Base-by-base conservation (phyloP, 2,888 invertebrate species). In the Tetranychus piercei region DNA sequence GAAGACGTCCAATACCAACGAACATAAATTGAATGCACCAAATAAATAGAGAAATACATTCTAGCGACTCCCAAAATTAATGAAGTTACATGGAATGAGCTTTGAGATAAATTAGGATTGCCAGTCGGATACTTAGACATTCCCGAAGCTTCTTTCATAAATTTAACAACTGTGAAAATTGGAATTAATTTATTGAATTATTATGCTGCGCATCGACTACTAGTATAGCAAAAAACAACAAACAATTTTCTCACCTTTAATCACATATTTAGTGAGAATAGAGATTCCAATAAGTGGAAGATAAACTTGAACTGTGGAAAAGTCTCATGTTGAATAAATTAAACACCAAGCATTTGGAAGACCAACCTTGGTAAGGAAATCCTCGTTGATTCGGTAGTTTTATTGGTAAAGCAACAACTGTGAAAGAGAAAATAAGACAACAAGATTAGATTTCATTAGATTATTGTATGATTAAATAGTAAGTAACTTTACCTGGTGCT, bases 11-110 rank as follows among this genome's bases (percentile, higher is more conserved):
- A 72, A 34, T 43, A 44, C 44, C 45, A 72, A 20, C 72, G 72
- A 72, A 72, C 45, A 20, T 72, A 72, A 44, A 45, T n/a, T 6
- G 72, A 23, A 43, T 72, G 72, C 4, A 72, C 72, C 34, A 72
- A 72, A 34, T 72, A 72, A 5, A 72, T 20, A 9, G 72, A 72
- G 11, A 72, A 72, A 20, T 72, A 44, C 44, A 72, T n/a, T 23
- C 69, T 23, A 23, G 69, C n/a, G n/a, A 69, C 69, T 20, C 69
- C 69, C 18, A 69, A 22, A 23, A 69, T 11, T 7, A 69, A 69
- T 22, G 69, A 69, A 6, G 34, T 23, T 8, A 69, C 34, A 23
- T 69, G 9, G 55, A 55, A 55, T 15, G 55, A 55, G 7, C 55
- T 55, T 15, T 5, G 9, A 15, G 55, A 15, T 55, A 6, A 55